Evolutionary conservation across 2,888 invertebrate species (phyloP), one percentile per base, ranked within the genome.

Genomic region (Drosophila ustulata): DNA sequence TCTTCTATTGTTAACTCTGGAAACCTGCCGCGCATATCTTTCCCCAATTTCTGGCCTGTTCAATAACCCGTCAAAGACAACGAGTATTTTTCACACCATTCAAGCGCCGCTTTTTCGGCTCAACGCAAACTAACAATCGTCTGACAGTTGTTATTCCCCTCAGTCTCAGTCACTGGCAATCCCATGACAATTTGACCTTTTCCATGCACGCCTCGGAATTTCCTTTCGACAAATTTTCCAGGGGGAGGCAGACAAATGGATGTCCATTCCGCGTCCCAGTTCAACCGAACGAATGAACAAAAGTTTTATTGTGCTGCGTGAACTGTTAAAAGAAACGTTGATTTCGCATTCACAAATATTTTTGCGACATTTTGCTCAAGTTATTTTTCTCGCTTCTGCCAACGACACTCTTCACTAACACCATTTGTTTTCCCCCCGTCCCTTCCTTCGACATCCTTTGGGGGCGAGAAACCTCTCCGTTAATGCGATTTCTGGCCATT

Each of bases 261-360:
- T 52, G 28, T 23, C 58, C 62, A 63, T 71, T 59, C 46, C 62
- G 49, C 66, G 51, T 37, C 52, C 53, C 52, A 63, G 49, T 25
- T 63, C 62, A 69, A 46, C 53, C 50, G 69, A 81, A 45, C 25
- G 25, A 68, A 66, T 58, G 80, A 66, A 76, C 73, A 67, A 74
- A 70, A 66, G 73, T 79, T 84, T 73, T 76, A 71, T 82, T 73
- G 78, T 74, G 41, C 26, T 11, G 55, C 37, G 50, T 53, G 52
- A 66, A 51, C 53, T 67, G 63, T 62, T 65, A 46, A 78, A 66
- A 61, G 57, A 64, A 72, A 65, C 75, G 80, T 85, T 75, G 68
- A 73, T 85, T 75, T 82, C 41, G 37, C 59, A 65, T 66, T 57
- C 28, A 71, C 50, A 72, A 72, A 82, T 62, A 51, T 55, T 78